Base-by-base conservation (phyloP, 2,888 invertebrate species). In the Lucinisca nassula region DNA sequence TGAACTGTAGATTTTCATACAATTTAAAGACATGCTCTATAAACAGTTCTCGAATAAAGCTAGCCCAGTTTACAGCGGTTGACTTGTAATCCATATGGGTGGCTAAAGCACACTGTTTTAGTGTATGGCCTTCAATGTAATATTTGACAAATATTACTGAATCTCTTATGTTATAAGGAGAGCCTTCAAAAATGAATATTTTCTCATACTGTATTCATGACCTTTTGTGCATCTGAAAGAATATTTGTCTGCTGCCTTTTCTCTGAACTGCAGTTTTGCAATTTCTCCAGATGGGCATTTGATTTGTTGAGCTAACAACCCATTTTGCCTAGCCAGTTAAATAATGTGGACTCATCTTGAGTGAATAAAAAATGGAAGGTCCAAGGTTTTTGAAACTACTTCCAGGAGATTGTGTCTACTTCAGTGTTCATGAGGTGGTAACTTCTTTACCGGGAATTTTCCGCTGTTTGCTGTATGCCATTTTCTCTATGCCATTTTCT, bases 141-240 rank as follows among this genome's bases (percentile, higher is more conserved):
- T 37, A 51, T 51, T 58, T 45, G 1, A 75, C 61, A 27, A 79
- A 84, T 32, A 75, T 51, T 24, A 82, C 10, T 58, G 51, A 12
- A 17, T 45, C 45, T 45, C 45, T 45, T 12, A 45, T 45, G 17
- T 45, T 45, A 17, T 45, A 45, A 12, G 58, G 58, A 6, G 84
- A 84, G 27, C 27, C 30, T 40, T 78, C 58, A 84, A 79, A 61
- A 84, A 84, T 1, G 75, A 84, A 35, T 38, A 58, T 17, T 77
- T 79, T 35, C 84, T 30, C n/a, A 51, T 61, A 21, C 74, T 24
- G 24, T 38, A 61, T 51, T 79, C 45, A 51, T 83, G 83, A 21
- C 30, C 45, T 14, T 38, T 17, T 17, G 10, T 8, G 17, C 45
- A 45, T 12, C 45, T 8, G 45, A 45, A 45, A n/a, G 45, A 45